These are phyloP conservation scores for Bungarus multicinctus DNA, from an alignment of 2,113 vertebrate genomes.

Conservation along the genomic window DNA sequence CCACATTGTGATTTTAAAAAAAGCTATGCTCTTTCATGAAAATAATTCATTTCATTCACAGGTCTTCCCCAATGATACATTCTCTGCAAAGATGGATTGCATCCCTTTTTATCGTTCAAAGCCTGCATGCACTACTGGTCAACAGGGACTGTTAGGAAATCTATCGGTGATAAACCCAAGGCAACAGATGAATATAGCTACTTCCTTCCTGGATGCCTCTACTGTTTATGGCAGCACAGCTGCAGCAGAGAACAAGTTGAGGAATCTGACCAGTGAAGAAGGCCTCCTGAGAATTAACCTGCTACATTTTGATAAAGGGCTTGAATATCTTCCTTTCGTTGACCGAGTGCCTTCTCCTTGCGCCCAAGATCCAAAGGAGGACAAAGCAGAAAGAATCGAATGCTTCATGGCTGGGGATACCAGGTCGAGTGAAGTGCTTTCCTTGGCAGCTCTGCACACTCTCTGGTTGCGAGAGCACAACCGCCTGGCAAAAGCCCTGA, in stretches of 20 bases:
- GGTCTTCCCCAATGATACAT: conserved; percentile 64
- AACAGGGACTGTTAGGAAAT: conserved; percentile 44
- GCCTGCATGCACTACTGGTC: conserved; percentile 70
- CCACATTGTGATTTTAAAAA: not conserved
- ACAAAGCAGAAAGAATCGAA: conserved; percentile 67
- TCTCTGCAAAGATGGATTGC: conserved; percentile 59
- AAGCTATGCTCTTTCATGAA: not conserved
- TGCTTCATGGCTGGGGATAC: conserved; percentile 89
- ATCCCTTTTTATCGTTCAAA: conserved; percentile 87
- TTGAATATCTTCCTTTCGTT: conserved; percentile 78
- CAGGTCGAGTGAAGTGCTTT: conserved; percentile 81
- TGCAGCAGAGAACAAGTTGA: conserved; percentile 66
- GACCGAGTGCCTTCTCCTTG: conserved; percentile 69
- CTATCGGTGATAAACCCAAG: conserved; percentile 61
- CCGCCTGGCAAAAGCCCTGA: conserved; percentile 76
- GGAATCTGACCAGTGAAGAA: conserved; percentile 74
- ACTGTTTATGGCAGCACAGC: conserved; percentile 82
- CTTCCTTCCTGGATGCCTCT: conserved; percentile 91
- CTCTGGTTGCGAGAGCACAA: conserved; percentile 94
- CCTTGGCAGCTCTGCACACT: conserved; percentile 80
- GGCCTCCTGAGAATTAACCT: conserved; percentile 81
- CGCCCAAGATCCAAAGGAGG: conserved; percentile 48
- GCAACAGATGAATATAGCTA: conserved; percentile 86
- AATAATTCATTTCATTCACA: conserved; percentile 48
- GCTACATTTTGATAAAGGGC: conserved; percentile 68